Evolutionary conservation across 1,140 invertebrate species (phyloP).

Genomic region (Drosophila ficusphila): DNA sequence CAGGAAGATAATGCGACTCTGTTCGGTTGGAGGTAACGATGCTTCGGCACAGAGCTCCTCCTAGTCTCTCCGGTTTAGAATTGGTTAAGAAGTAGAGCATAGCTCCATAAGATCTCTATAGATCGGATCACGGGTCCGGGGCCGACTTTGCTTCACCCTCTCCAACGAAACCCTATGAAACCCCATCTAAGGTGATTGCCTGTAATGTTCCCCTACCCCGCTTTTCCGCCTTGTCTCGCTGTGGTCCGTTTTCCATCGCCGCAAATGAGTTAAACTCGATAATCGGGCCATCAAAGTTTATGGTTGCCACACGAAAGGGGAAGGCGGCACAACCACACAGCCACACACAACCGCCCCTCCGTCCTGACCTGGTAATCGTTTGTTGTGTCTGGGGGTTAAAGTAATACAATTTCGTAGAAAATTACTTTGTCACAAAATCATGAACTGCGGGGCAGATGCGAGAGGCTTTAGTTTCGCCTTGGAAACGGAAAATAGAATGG

Average conservation of each 20-base stretch:
- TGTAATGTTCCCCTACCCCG: slow-evolving; percentile 3
- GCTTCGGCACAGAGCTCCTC: too few relatives aligned
- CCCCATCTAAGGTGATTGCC: slow-evolving; percentile 26
- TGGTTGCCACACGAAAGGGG: slow-evolving; percentile 29
- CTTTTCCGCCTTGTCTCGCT: neutral
- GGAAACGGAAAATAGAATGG: neutral
- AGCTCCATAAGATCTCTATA: neutral
- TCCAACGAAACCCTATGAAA: neutral
- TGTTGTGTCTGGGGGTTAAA: slow-evolving; percentile 60
- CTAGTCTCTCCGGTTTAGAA: too few relatives aligned
- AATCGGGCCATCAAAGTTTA: slow-evolving; percentile 74
- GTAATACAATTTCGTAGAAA: slow-evolving; percentile 67
- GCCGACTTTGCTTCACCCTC: neutral
- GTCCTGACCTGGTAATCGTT: slow-evolving; percentile 47
- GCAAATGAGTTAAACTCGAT: slow-evolving; percentile 71
- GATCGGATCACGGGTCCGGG: neutral
- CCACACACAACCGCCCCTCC: neutral
- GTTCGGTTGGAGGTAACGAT: neutral
- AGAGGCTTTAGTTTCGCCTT: neutral
- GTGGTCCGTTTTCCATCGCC: slow-evolving; percentile 27
- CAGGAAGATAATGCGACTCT: neutral
- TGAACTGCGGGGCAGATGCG: neutral
- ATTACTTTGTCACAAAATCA: slow-evolving; percentile 60
- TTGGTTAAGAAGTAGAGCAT: too few relatives aligned
- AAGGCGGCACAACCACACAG: neutral